Percentiles rank a stretch among this genome's conserved stretches.
phyloP scores from a whole-genome alignment of 2,888 invertebrate species.

The Eilema sororculum region DNA sequence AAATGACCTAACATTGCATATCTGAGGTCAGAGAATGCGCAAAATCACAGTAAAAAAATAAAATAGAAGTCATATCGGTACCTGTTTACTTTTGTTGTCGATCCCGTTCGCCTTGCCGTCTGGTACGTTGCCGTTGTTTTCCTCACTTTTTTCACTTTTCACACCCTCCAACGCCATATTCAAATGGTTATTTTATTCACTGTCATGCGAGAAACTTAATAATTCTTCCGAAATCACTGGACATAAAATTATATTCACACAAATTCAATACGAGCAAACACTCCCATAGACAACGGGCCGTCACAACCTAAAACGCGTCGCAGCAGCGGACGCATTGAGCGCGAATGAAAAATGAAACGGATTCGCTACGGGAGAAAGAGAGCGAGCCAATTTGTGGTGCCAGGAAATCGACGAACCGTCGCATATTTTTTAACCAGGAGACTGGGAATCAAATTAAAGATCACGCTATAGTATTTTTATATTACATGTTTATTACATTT shows the following conservation, averaged over 20 bases:
- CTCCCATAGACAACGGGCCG: constrained; percentile 79
- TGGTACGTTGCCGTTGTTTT: constrained; percentile 83
- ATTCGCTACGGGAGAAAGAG: constrained; percentile 57
- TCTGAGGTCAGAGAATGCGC: constrained; percentile 36
- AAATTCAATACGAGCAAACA: constrained; percentile 78
- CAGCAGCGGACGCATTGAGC: constrained; percentile 77
- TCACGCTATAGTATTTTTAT: neutral
- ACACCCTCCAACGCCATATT: constrained; percentile 86
- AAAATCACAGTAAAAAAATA: constrained; percentile 57
- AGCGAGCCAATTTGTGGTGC: constrained; percentile 53
- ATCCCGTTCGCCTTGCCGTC: constrained; percentile 86
- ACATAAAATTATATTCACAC: constrained; percentile 70
- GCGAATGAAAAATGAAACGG: constrained; percentile 75
- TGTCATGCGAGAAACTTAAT: constrained; percentile 77
- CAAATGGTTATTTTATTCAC: constrained; percentile 79
- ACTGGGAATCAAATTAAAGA: constrained; percentile 14
- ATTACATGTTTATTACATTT: neutral
- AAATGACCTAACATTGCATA: constrained; percentile 17
- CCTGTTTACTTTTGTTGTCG: constrained; percentile 88
- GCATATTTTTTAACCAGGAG: constrained; percentile 22
- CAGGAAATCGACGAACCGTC: constrained; percentile 36
- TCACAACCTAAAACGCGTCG: constrained; percentile 64
- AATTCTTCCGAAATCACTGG: constrained; percentile 70
- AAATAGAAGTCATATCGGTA: constrained; percentile 67
- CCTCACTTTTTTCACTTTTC: constrained; percentile 86